Evolutionary conservation across 2,888 invertebrate genomes (phyloP).

Genomic region (Polyploca ridens): DNA sequence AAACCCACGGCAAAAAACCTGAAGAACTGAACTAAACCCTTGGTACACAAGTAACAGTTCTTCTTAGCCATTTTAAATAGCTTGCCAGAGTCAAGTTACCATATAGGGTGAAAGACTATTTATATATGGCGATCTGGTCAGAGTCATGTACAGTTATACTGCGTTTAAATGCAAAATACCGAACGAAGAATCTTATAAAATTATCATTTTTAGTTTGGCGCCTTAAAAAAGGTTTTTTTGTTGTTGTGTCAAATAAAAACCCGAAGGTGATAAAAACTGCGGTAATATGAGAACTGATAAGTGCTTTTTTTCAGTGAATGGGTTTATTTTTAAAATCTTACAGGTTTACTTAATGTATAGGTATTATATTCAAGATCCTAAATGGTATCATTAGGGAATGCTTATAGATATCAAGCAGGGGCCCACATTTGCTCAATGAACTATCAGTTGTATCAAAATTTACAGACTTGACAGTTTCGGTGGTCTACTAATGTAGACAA

Average conservation of each 20-base stretch:
- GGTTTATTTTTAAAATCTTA: background rate
- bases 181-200: slow-evolving; percentile 8
- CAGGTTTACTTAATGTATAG: too few relatives aligned
- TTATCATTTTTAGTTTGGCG: slow-evolving; percentile 6
- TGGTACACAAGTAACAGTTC: slow-evolving; percentile 19
- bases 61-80: slow-evolving; percentile 7
- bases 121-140: slow-evolving; percentile 46
- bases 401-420: too few relatives aligned
- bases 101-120: slow-evolving; percentile 49
- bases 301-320: background rate
- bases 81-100: slow-evolving; percentile 36
- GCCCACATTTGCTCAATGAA: too few relatives aligned
- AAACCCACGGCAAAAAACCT: too few relatives aligned
- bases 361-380: too few relatives aligned
- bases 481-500: too few relatives aligned
- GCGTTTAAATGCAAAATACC: slow-evolving; percentile 29
- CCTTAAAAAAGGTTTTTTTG: background rate
- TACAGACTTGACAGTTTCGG: too few relatives aligned
- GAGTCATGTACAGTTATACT: slow-evolving; percentile 47
- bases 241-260: background rate
- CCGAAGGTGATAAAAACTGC: background rate
- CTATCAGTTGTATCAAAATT: too few relatives aligned
- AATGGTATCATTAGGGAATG: too few relatives aligned
- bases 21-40: too few relatives aligned
- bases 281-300: background rate